phyloP scores from a whole-genome alignment of 2,888 invertebrate genomes.

The Myathropa florea region DNA sequence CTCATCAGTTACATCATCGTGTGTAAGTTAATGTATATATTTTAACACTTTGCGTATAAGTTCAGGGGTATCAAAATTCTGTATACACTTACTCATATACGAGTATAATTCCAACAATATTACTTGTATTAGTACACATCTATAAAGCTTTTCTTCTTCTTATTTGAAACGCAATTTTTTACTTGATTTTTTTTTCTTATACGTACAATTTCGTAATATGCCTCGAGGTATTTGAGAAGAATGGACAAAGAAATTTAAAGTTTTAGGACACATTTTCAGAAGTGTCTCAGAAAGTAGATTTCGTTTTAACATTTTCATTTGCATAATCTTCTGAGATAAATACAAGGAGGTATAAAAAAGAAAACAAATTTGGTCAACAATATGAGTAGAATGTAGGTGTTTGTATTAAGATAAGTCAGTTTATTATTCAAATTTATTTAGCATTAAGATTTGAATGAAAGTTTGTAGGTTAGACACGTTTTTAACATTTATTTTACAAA shows the following conservation, averaged over 20 bases:
- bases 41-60: conserved; percentile 14
- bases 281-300: conserved; percentile 12
- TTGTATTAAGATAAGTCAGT: neutral
- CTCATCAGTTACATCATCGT: conserved; percentile 69
- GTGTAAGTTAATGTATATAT: conserved; percentile 57
- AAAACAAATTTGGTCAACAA: neutral
- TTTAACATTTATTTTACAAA: too few relatives aligned
- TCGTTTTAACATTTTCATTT: conserved; percentile 38
- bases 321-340: conserved; percentile 54
- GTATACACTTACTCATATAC: neutral
- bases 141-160: conserved; percentile 22
- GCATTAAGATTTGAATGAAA: too few relatives aligned
- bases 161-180: conserved; percentile 11
- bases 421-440: too few relatives aligned
- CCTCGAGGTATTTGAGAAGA: conserved; percentile 28
- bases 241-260: conserved; percentile 38
- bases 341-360: conserved; percentile 15
- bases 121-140: conserved; percentile 10
- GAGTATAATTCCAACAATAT: neutral
- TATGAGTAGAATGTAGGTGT: neutral
- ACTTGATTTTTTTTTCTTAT: neutral
- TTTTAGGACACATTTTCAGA: conserved; percentile 46
- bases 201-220: conserved; percentile 10
- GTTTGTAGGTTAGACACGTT: too few relatives aligned
- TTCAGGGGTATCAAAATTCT: neutral